A percentile compares a stretch with the other conserved stretches of the same genome.
Conservation (phyloP, 2,888 invertebrate genomes). For the Drosophila demipolita region DNA sequence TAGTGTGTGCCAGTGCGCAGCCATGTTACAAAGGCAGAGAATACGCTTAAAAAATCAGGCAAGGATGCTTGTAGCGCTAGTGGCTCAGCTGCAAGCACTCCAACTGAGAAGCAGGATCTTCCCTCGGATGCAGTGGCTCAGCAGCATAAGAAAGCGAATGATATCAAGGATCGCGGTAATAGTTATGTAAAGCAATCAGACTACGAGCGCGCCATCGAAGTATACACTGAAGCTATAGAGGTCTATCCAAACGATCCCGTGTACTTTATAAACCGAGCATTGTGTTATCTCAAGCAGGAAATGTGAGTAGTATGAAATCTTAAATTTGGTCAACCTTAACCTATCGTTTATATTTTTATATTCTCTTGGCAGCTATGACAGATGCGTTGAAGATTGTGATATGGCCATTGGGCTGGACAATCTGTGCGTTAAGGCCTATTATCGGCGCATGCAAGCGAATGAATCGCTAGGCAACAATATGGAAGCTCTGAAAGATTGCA, state of each 20-base stretch:
- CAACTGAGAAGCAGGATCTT: slow-evolving; percentile 75
- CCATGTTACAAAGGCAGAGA: slow-evolving; percentile 34
- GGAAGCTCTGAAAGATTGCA: slow-evolving; percentile 90
- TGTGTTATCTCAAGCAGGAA: slow-evolving; percentile 93
- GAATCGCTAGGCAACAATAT: slow-evolving; percentile 89
- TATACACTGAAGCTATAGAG: slow-evolving; percentile 95
- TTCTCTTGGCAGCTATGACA: slow-evolving; percentile 60
- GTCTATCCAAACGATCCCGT: slow-evolving; percentile 91
- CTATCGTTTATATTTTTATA: not conserved
- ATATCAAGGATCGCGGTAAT: slow-evolving; percentile 89
- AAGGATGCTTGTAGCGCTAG: slow-evolving; percentile 19
- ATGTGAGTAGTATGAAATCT: slow-evolving; percentile 86
- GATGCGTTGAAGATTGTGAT: slow-evolving; percentile 89
- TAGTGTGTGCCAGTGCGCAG: slow-evolving; percentile 71
- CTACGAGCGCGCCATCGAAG: slow-evolving; percentile 93
- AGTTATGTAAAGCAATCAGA: slow-evolving; percentile 90
- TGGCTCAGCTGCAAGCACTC: slow-evolving; percentile 56
- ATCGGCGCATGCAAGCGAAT: slow-evolving; percentile 91
- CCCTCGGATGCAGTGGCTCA: slow-evolving; percentile 63
- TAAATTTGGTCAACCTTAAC: not conserved
- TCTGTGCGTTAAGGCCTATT: slow-evolving; percentile 93
- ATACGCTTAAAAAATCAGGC: slow-evolving; percentile 4
- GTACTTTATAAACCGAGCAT: slow-evolving; percentile 94
- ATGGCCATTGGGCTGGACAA: slow-evolving; percentile 91
- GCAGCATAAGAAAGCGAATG: slow-evolving; percentile 76